Percentiles rank a stretch among this genome's conserved stretches.
phyloP scores from a whole-genome alignment of 2,113 vertebrate genomes.

The Phalacrocorax brasilianus region DNA sequence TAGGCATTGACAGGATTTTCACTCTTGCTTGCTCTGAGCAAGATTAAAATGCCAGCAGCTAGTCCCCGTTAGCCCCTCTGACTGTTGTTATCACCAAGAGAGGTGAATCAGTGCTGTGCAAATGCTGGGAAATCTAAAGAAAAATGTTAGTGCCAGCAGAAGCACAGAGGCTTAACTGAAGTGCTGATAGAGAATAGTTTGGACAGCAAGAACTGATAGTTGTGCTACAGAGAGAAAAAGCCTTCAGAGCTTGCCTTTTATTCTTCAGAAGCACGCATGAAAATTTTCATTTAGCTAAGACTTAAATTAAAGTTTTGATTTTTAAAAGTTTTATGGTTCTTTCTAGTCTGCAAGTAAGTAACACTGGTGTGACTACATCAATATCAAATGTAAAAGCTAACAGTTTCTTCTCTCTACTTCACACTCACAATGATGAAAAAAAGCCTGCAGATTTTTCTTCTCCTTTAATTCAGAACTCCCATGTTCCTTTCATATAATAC shows the following conservation, averaged over 20 bases:
- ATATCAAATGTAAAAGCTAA: constrained; percentile 32
- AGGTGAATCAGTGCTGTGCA: constrained; percentile 51
- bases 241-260: constrained; percentile 33
- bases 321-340: constrained; percentile 41
- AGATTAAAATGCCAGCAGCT: constrained; percentile 57
- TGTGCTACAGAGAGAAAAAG: constrained; percentile 42
- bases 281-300: constrained; percentile 56
- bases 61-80: constrained; percentile 20
- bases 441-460: neutral
- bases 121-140: constrained; percentile 44
- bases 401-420: constrained; percentile 11
- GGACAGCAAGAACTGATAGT: constrained; percentile 51
- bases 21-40: neutral
- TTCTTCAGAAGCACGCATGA: constrained; percentile 44
- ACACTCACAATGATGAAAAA: constrained; percentile 22
- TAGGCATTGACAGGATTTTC: constrained; percentile 11
- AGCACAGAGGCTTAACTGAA: constrained; percentile 63
- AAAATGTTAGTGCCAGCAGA: constrained; percentile 49
- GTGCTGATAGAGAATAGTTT: constrained; percentile 65
- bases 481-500: neutral
- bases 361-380: neutral
- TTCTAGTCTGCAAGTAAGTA: constrained; percentile 16
- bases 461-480: neutral
- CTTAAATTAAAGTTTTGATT: constrained; percentile 57
- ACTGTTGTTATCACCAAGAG: constrained; percentile 47